A percentile compares a stretch with the other conserved stretches of the same genome.
Conservation (phyloP, 2,797 vertebrate genomes). For the Xerus rutilus region DNA sequence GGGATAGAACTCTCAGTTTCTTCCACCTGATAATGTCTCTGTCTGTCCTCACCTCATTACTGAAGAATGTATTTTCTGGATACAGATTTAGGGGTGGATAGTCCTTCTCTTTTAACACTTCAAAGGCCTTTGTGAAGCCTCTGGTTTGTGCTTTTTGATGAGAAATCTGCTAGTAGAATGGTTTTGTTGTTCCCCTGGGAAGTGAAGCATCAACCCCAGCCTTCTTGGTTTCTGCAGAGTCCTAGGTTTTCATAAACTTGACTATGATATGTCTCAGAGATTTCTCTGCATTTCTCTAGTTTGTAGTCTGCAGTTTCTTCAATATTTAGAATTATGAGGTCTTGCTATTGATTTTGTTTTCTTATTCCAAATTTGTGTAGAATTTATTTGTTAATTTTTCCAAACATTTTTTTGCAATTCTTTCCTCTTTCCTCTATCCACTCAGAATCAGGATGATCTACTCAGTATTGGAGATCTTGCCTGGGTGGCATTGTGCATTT, state of each 20-base stretch:
- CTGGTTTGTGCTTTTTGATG: neutral
- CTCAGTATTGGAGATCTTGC: neutral
- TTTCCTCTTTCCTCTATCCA: too few species aligned
- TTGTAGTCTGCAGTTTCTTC: neutral
- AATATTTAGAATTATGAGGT: neutral
- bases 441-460: too few species aligned
- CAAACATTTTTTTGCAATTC: neutral
- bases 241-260: neutral
- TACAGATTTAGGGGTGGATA: neutral
- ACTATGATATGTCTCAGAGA: neutral
- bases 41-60: neutral
- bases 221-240: neutral
- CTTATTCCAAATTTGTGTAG: neutral
- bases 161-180: neutral
- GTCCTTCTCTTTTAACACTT: neutral
- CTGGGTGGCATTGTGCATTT: rapidly evolving
- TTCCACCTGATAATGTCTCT: neutral
- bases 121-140: neutral
- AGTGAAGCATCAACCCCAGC: too few species aligned
- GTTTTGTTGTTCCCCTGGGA: too few species aligned
- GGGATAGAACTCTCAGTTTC: neutral
- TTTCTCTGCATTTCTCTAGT: neutral
- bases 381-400: neutral
- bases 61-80: neutral
- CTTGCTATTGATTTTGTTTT: neutral